Evolutionary conservation across 2,888 invertebrate species (phyloP).

Genomic region (Eustalomyia histrio): DNA sequence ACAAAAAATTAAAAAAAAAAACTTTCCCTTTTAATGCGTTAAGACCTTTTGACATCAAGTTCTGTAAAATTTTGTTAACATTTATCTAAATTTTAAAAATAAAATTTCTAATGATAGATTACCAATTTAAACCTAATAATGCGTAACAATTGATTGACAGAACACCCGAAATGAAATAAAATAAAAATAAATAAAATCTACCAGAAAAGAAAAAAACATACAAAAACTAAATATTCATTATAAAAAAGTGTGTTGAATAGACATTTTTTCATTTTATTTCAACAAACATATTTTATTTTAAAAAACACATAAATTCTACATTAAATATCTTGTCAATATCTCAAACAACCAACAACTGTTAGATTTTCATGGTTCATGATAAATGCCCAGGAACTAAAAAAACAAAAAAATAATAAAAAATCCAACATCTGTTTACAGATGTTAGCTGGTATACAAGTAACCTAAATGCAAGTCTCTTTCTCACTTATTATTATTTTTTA

Average conservation of each 20-base stretch:
- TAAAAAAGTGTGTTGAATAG: neutral
- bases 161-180: constrained; percentile 1
- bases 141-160: constrained; percentile 36
- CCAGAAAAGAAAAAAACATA: neutral
- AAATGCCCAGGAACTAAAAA: constrained; percentile 17
- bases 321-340: constrained; percentile 46
- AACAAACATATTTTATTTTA: constrained; percentile 13
- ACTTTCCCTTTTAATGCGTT: neutral
- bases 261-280: neutral
- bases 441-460: constrained; percentile 14
- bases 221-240: neutral
- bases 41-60: neutral
- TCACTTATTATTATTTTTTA: neutral
- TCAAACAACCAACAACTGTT: constrained; percentile 33
- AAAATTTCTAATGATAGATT: constrained; percentile 1
- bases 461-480: neutral
- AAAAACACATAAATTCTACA: constrained; percentile 50
- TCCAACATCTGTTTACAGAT: constrained; percentile 55
- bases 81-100: neutral
- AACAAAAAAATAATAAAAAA: constrained; percentile 24
- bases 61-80: neutral
- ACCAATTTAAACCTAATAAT: constrained; percentile 9
- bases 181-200: constrained; percentile 1
- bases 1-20: too few species aligned
- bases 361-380: constrained; percentile 26